phyloP scores from a whole-genome alignment of 2,888 invertebrate genomes.

The Sarcophaga rosellei region DNA sequence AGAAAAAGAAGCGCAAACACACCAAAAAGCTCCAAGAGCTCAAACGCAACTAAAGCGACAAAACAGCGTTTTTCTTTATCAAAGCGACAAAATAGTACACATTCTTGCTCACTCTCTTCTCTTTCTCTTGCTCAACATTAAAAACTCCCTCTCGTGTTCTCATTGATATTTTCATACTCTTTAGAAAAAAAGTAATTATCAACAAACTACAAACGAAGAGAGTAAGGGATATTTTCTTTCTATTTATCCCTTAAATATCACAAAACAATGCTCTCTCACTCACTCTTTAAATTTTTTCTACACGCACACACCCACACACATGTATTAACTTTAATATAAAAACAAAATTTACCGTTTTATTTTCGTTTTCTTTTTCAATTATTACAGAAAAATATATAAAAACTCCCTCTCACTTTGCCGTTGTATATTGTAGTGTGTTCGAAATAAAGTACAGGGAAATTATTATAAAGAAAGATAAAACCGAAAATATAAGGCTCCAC shows the following conservation, averaged over 20 bases:
- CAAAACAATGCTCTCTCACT: neutral
- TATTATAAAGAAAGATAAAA: slow-evolving; percentile 27
- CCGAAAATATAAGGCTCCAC: slow-evolving; percentile 50
- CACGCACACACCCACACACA: too few relatives aligned
- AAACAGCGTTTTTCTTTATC: slow-evolving; percentile 60
- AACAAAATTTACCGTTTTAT: slow-evolving; percentile 63
- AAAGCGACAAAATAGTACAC: slow-evolving; percentile 45
- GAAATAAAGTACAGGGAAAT: neutral
- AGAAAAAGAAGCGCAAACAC: slow-evolving; percentile 71
- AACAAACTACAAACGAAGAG: neutral
- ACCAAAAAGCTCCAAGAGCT: slow-evolving; percentile 79
- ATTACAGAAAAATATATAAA: neutral
- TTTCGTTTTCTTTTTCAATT: neutral
- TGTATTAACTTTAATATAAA: slow-evolving; percentile 3
- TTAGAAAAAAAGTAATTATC: neutral
- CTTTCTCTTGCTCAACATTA: slow-evolving; percentile 1
- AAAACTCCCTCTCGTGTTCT: slow-evolving; percentile 70
- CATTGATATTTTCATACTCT: slow-evolving; percentile 48
- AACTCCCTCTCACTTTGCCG: slow-evolving; percentile 55
- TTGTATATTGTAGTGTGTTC: slow-evolving; percentile 4
- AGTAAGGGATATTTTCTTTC: slow-evolving; percentile 30
- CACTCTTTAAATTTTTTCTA: too few relatives aligned
- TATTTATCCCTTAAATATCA: neutral
- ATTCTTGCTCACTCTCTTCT: slow-evolving; percentile 60
- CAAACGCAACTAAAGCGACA: slow-evolving; percentile 77